These are phyloP conservation scores for Periphyllus acericola DNA, from an alignment of 2,888 invertebrate genomes.

Conservation along the genomic window DNA sequence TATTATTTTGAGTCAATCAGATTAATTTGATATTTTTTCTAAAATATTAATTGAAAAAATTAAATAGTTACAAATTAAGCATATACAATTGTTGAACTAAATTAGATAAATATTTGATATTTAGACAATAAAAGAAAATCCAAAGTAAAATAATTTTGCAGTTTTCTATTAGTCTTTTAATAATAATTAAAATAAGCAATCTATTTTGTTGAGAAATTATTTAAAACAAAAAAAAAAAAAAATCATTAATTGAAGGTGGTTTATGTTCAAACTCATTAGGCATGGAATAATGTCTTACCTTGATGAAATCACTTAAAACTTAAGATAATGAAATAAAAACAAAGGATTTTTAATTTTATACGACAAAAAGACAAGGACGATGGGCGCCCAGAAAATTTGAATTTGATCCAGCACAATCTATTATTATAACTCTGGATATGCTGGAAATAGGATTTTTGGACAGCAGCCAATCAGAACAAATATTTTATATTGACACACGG, in stretches of 20 bases:
- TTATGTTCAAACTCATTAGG: not conserved
- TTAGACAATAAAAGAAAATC: not conserved
- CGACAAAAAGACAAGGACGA: slow-evolving; percentile 12
- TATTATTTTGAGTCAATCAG: not conserved
- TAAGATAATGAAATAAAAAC: slow-evolving; percentile 10
- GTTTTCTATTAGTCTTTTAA: not conserved
- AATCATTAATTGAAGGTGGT: not conserved
- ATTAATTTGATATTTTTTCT: not conserved
- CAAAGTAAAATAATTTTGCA: not conserved
- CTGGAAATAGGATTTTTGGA: slow-evolving; percentile 64
- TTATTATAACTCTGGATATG: slow-evolving; percentile 65
- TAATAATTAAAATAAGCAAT: not conserved
- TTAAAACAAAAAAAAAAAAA: not conserved
- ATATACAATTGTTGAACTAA: not conserved
- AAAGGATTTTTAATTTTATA: slow-evolving; percentile 17
- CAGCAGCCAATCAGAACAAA: slow-evolving; percentile 63
- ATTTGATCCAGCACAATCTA: slow-evolving; percentile 64
- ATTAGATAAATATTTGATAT: not conserved
- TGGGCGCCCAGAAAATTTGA: slow-evolving; percentile 62
- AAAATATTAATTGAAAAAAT: not conserved
- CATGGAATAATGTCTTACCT: slow-evolving; percentile 46
- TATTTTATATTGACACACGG: slow-evolving; percentile 53
- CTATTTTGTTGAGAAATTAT: not conserved
- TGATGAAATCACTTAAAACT: slow-evolving; percentile 37
- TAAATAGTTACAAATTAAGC: not conserved